These are phyloP conservation scores for Agapornis canus DNA, from an alignment of 2,797 vertebrate species.

Conservation along the genomic window DNA sequence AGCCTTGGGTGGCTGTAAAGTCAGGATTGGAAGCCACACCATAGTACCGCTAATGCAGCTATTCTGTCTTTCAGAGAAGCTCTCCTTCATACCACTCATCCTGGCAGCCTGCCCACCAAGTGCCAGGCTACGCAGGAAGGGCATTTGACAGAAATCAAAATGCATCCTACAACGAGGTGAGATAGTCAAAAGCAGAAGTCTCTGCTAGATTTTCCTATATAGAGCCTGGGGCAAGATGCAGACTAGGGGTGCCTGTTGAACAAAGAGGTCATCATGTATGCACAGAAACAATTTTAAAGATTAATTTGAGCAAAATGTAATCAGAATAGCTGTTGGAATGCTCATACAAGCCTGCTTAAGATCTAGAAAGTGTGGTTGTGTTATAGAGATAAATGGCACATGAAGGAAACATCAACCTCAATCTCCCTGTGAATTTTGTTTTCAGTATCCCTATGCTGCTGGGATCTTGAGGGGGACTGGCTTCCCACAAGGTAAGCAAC, in stretches of 20 bases:
- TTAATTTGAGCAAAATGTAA: neutral
- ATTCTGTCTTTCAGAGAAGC: constrained; percentile 6
- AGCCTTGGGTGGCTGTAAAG: neutral
- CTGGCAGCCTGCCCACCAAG: neutral
- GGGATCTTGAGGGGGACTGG: neutral
- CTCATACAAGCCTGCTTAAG: neutral
- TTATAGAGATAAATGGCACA: neutral
- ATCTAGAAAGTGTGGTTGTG: neutral
- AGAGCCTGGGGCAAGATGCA: neutral
- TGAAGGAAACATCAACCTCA: neutral
- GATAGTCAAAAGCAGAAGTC: neutral
- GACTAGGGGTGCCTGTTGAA: neutral
- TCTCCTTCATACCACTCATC: neutral
- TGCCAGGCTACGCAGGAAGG: neutral
- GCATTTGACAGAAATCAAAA: neutral
- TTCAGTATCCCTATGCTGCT: constrained; percentile 20
- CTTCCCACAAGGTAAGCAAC: constrained; percentile 34
- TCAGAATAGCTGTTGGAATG: neutral
- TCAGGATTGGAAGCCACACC: neutral
- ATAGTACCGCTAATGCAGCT: neutral
- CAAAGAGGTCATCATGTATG: neutral
- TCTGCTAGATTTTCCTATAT: fast-evolving
- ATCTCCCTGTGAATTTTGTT: neutral
- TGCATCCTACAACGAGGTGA: neutral
- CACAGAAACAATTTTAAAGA: neutral